Conservation (phyloP, 2,888 invertebrate species). For the Nymphalis polychloros region DNA sequence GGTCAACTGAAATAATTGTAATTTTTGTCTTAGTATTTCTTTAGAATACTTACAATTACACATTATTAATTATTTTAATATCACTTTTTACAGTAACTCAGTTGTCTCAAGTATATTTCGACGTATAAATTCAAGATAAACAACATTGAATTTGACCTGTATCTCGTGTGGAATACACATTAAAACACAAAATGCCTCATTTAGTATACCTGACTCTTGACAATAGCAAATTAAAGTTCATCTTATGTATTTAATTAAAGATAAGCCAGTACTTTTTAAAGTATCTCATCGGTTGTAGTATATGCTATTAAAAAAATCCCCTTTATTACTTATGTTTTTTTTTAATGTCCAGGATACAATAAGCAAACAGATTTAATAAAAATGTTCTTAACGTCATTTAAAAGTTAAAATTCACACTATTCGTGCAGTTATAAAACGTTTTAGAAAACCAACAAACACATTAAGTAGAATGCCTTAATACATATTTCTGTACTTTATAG, state of each 20-base stretch:
- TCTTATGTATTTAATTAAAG: neutral
- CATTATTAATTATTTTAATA: no score
- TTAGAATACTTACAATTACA: no score
- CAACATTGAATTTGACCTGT: no score
- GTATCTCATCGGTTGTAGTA: neutral
- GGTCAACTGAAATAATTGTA: no score
- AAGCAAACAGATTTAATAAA: neutral
- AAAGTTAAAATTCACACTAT: slow-evolving; percentile 1
- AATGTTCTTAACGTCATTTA: neutral
- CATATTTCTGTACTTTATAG: slow-evolving; percentile 17
- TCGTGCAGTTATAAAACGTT: slow-evolving; percentile 6
- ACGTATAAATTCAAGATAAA: no score
- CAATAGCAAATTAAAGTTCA: neutral
- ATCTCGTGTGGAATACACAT: neutral
- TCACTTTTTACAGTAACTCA: neutral
- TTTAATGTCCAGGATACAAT: neutral
- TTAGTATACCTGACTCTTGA: neutral
- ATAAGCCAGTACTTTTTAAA: neutral
- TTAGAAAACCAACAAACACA: slow-evolving; percentile 19
- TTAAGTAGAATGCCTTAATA: slow-evolving; percentile 30
- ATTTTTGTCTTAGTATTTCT: no score
- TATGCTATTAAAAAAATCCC: no score
- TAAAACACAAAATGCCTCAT: neutral
- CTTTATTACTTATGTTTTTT: neutral
- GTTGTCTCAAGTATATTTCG: no score